Base-by-base conservation (phyloP, 2,113 vertebrate genomes). In the Anser cygnoides region DNA sequence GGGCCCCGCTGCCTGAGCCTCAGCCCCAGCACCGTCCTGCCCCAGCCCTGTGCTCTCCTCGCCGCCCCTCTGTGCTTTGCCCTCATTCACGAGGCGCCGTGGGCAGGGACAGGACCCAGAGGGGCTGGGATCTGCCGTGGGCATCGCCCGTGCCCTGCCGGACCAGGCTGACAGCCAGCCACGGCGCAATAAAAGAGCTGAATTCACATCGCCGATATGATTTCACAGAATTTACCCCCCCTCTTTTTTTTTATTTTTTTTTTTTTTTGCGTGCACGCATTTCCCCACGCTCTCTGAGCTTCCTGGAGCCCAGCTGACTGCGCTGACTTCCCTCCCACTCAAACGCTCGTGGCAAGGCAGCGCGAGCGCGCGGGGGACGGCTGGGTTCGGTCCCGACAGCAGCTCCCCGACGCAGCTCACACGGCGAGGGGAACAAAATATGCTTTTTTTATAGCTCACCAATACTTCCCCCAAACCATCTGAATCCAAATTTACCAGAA, bases 391-490 rank as follows among this genome's bases (percentile, higher is more conserved):
- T 46, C 39, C 44, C 1, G 0, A 2, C 15, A n/a, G 19, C 1
- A 1, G 25, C 43, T 83, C 39, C 39, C 61, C 59, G 10, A 49
- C 3, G 0, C 46, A 20, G 63, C 14, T 46, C 19, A 7, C 17
- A 5, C 28, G 28, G 33, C 41, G 8, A 5, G 46, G 21, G 39
- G 72, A 43, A 18, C 33, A 25, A 74, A 75, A 46, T 3, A 6
- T 0, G 13, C 35, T 13, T 13, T 0, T 5, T 28, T 76, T 33
- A 5, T 21, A 18, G 11, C 3, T 65, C 46, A 0, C 1, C 26
- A 39, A 17, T n/a, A 6, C 76, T 75, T 88, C 31, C 61, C 29
- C 41, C 33, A 43, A 35, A 57, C 21, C 35, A 10, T 7, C 71
- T 17, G 29, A 59, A 31, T 11, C n/a, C 52, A 15, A 14, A 0